These are phyloP conservation scores for Agrilus planipennis DNA, from an alignment of 1,140 invertebrate species.

Conservation along the genomic window DNA sequence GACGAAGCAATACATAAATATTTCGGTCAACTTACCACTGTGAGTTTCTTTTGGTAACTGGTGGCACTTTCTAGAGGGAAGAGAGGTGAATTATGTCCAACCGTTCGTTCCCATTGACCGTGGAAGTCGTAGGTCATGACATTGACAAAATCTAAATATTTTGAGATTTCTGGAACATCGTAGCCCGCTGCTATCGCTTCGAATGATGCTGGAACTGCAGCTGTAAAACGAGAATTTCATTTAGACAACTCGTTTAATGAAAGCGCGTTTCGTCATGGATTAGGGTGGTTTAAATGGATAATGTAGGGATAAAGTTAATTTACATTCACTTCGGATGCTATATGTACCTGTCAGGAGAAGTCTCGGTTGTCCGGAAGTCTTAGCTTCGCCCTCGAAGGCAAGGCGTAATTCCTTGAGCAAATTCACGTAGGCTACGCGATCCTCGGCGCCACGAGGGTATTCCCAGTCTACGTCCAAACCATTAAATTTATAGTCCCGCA, in stretches of 20 bases:
- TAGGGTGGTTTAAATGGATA: too few relatives aligned
- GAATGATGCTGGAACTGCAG: slow-evolving; percentile 84
- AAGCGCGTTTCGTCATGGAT: too few relatives aligned
- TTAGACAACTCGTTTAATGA: too few relatives aligned
- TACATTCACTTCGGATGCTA: too few relatives aligned
- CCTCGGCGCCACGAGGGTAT: slow-evolving; percentile 82
- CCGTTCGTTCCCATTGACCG: slow-evolving; percentile 83
- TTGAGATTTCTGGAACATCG: slow-evolving; percentile 86
- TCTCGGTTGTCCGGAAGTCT: slow-evolving; percentile 63
- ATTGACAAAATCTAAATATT: slow-evolving; percentile 88
- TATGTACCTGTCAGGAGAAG: too few relatives aligned
- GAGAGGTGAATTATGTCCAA: slow-evolving; percentile 85
- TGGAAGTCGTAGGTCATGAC: slow-evolving; percentile 95
- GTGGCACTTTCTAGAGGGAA: slow-evolving; percentile 80
- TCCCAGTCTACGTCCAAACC: slow-evolving; percentile 97
- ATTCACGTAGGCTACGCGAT: slow-evolving; percentile 68
- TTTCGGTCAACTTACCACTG: slow-evolving; percentile 56
- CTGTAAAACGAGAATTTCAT: too few relatives aligned
- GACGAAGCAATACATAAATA: neutral
- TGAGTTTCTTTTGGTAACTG: slow-evolving; percentile 81
- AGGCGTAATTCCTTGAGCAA: slow-evolving; percentile 71
- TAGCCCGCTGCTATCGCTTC: slow-evolving; percentile 90
- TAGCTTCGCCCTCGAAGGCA: slow-evolving; percentile 71
- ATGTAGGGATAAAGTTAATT: too few relatives aligned
- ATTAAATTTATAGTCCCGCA: slow-evolving; percentile 85